phyloP scores from a whole-genome alignment of 2,113 vertebrate genomes.

The Carassius carassius region DNA sequence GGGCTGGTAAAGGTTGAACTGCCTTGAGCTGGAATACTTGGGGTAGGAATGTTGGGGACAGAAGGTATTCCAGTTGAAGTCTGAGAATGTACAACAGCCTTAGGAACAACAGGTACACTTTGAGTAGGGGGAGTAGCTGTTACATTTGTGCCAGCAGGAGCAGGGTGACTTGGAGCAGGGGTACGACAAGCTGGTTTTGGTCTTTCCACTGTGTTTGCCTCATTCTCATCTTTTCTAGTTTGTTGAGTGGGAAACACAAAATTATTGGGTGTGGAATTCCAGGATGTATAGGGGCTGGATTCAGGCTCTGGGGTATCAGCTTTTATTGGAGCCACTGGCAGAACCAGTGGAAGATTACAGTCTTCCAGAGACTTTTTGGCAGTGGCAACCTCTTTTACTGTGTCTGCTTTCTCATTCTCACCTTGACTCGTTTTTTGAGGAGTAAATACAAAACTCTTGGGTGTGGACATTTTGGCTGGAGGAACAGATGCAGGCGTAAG shows the following conservation, averaged over 20 bases:
- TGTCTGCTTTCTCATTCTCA: constrained; percentile 29
- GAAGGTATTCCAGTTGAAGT: background rate
- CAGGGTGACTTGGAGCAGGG: background rate
- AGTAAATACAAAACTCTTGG: constrained; percentile 57
- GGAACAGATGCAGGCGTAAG: background rate
- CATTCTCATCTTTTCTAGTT: constrained; percentile 30
- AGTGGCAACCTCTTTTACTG: background rate
- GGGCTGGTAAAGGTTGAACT: constrained; percentile 37
- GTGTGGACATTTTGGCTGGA: background rate
- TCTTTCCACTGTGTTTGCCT: background rate
- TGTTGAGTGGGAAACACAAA: constrained; percentile 56
- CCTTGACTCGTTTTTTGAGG: constrained; percentile 50
- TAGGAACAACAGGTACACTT: background rate
- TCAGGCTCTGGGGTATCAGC: constrained; percentile 51
- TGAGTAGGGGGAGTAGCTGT: constrained; percentile 42
- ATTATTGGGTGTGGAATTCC: constrained; percentile 52
- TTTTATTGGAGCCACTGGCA: constrained; percentile 22
- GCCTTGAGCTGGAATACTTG: constrained; percentile 13
- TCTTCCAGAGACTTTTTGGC: constrained; percentile 57
- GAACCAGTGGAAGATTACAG: constrained; percentile 49
- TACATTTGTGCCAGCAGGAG: background rate
- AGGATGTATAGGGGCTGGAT: background rate
- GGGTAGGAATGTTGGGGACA: constrained; percentile 32
- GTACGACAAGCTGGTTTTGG: background rate
- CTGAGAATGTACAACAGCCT: background rate